A percentile compares a stretch with the other conserved stretches of the same genome.
Evolutionary conservation across 2,797 vertebrate genomes (phyloP).

Genomic region (Ctenochaetus hawaiiensis): DNA sequence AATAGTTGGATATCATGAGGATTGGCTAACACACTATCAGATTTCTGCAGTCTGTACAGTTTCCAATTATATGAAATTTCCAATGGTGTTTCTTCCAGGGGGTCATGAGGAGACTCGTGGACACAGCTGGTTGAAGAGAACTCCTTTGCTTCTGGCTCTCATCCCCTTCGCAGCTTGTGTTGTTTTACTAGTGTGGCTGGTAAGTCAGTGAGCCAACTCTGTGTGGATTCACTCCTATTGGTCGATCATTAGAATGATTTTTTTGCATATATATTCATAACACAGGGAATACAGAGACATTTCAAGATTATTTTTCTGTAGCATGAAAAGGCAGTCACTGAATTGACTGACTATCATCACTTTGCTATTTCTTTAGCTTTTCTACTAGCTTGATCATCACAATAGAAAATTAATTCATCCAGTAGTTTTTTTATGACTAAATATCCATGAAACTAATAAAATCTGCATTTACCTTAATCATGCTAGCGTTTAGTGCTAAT

Average conservation of each 20-base stretch:
- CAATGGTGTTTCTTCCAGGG: constrained; percentile 50
- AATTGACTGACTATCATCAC: not conserved
- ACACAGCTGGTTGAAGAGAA: constrained; percentile 62
- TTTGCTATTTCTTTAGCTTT: not conserved
- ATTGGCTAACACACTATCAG: not conserved
- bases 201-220: constrained; percentile 44
- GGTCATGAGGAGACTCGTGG: constrained; percentile 60
- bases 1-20: constrained; percentile 14
- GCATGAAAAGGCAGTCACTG: not conserved
- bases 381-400: not conserved
- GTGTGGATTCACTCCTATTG: not conserved
- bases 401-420: not conserved
- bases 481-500: not conserved
- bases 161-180: constrained; percentile 73
- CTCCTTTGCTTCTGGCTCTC: constrained; percentile 69
- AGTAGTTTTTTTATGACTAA: no score
- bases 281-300: not conserved
- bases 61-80: constrained; percentile 28
- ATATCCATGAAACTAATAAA: not conserved
- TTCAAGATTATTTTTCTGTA: not conserved
- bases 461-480: not conserved
- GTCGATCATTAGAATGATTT: not conserved
- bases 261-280: not conserved
- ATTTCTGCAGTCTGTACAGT: constrained; percentile 41
- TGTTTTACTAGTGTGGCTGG: constrained; percentile 74